phyloP scores from a whole-genome alignment of 2,797 vertebrate species.

The Sebastes miniatus region DNA sequence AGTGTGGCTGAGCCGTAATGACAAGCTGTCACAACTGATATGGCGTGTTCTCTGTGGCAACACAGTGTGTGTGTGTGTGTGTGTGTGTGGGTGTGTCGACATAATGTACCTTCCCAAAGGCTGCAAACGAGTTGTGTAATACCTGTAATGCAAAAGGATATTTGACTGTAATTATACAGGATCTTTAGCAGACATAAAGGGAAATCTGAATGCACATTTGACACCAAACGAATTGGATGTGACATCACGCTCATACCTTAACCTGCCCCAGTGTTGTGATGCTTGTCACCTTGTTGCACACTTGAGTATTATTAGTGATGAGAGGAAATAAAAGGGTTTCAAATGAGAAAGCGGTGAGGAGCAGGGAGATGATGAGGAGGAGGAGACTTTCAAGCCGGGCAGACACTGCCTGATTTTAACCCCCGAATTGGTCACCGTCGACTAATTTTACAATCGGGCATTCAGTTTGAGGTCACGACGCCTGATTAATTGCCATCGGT shows the following conservation, averaged over 20 bases:
- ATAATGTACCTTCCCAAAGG: not conserved
- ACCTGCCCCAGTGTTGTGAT: not conserved
- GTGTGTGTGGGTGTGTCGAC: not conserved
- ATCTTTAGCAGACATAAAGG: conserved; percentile 8
- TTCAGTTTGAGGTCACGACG: not conserved
- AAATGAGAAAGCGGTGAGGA: not conserved
- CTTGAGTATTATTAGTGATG: not conserved
- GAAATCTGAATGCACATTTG: not conserved
- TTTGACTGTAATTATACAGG: not conserved
- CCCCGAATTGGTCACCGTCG: not conserved
- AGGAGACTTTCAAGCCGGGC: not conserved
- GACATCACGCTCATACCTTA: not conserved
- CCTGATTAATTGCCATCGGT: not conserved
- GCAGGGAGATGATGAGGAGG: not conserved
- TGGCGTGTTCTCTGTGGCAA: not conserved
- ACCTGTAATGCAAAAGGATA: conserved; percentile 20
- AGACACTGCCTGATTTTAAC: not conserved
- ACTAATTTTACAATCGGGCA: not conserved
- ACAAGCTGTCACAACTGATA: conserved; percentile 49
- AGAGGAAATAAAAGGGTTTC: not conserved
- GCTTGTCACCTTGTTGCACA: not conserved
- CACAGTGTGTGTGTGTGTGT: not conserved
- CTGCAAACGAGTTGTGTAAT: not conserved
- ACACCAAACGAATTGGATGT: not conserved
- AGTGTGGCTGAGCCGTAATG: conserved; percentile 26